phyloP scores from a whole-genome alignment of 2,797 vertebrate genomes.

The Periophthalmus magnuspinnatus region DNA sequence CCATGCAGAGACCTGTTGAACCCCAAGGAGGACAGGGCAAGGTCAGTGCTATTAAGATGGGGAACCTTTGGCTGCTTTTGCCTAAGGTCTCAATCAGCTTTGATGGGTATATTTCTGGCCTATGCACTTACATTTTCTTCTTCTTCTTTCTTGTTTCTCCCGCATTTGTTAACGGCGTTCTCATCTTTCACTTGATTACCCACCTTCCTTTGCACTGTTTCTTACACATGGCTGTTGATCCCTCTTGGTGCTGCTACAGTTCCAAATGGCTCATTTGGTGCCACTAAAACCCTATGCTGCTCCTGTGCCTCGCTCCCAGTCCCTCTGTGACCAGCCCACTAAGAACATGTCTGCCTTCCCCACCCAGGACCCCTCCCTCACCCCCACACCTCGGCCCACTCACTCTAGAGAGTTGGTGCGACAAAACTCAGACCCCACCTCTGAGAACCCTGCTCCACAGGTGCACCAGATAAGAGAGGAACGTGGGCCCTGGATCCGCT shows the following conservation, averaged over 20 bases:
- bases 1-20: constrained; percentile 92
- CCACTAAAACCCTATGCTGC: constrained; percentile 91
- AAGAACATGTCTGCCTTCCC: constrained; percentile 93
- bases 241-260: constrained; percentile 67
- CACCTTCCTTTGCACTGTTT: constrained; percentile 14
- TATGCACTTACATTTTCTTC: constrained; percentile 28
- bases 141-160: constrained; percentile 30
- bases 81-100: constrained; percentile 34
- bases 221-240: constrained; percentile 27
- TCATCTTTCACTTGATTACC: constrained; percentile 20
- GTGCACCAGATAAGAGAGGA: constrained; percentile 75
- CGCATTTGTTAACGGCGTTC: constrained; percentile 18
- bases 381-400: constrained; percentile 77
- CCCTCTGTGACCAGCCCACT: constrained; percentile 91
- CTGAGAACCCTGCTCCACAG: constrained; percentile 84
- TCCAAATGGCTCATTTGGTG: constrained; percentile 91
- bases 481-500: constrained; percentile 86
- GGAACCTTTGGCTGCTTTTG: neutral
- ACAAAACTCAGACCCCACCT: constrained; percentile 93
- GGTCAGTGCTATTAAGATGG: constrained; percentile 69
- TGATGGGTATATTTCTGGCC: constrained; percentile 13
- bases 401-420: constrained; percentile 86
- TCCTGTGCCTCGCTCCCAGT: constrained; percentile 91
- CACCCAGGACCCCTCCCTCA: constrained; percentile 85
- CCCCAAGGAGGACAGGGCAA: constrained; percentile 91